These are phyloP conservation scores for Lepidostoma basale DNA, from an alignment of 1,140 invertebrate species.

Conservation along the genomic window DNA sequence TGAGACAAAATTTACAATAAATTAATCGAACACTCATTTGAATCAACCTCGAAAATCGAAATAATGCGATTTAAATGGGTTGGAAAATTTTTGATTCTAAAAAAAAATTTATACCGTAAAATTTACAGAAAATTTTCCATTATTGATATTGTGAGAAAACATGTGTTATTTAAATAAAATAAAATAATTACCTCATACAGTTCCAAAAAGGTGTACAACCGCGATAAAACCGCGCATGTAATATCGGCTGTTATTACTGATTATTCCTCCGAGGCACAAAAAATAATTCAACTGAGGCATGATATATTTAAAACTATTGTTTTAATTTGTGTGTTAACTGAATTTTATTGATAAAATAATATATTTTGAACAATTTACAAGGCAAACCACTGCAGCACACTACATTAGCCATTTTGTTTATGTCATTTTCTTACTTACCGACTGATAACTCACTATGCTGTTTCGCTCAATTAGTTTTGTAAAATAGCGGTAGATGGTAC, in stretches of 20 bases:
- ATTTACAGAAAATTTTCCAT: too few relatives aligned
- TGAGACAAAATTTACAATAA: too few relatives aligned
- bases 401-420: slow-evolving; percentile 34
- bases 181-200: slow-evolving; percentile 36
- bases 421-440: slow-evolving; percentile 22
- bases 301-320: slow-evolving; percentile 21
- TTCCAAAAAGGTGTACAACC: slow-evolving; percentile 32
- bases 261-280: slow-evolving; percentile 20
- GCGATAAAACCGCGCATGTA: slow-evolving; percentile 33
- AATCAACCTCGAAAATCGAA: too few relatives aligned
- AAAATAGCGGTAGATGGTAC: not conserved
- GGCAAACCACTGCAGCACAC: slow-evolving; percentile 31
- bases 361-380: slow-evolving; percentile 32
- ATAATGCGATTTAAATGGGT: too few relatives aligned
- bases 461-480: not conserved
- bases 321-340: slow-evolving; percentile 21
- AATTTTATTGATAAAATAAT: slow-evolving; percentile 37
- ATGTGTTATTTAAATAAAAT: slow-evolving; percentile 29
- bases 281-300: slow-evolving; percentile 31
- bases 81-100: too few relatives aligned
- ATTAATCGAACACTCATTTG: too few relatives aligned
- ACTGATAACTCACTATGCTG: not conserved
- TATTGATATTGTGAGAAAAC: not conserved
- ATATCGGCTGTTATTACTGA: slow-evolving; percentile 10
- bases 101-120: too few relatives aligned